These are phyloP conservation scores for Entosphenus tridentatus DNA, from an alignment of 2,113 vertebrate genomes.

Conservation along the genomic window DNA sequence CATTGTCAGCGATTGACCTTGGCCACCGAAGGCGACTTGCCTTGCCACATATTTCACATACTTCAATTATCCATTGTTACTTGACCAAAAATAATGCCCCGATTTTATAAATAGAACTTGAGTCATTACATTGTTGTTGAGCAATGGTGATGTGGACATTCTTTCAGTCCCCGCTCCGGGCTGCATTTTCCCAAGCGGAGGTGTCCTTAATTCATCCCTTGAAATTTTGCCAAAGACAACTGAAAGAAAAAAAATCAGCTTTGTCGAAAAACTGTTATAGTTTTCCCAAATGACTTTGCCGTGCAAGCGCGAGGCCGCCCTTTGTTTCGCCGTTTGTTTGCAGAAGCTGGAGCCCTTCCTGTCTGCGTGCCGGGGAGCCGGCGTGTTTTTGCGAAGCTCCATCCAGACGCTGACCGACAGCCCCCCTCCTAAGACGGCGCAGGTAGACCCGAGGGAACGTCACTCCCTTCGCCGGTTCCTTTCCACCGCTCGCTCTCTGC, in stretches of 20 bases:
- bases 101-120: no score
- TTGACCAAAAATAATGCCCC: no score
- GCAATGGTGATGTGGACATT: neutral
- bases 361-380: constrained; percentile 30
- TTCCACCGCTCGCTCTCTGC: no score
- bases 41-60: no score
- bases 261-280: neutral
- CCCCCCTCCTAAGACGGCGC: constrained; percentile 21
- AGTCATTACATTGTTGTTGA: no score
- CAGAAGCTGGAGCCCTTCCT: constrained; percentile 53
- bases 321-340: neutral
- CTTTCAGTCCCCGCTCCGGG: neutral
- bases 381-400: constrained; percentile 35
- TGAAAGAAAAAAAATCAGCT: neutral
- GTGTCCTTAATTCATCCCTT: neutral
- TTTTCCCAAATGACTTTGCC: neutral
- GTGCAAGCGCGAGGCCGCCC: neutral
- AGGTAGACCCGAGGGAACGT: constrained; percentile 21
- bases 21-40: no score
- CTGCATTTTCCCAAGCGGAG: neutral
- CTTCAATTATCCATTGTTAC: no score
- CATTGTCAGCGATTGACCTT: no score
- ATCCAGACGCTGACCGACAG: constrained; percentile 29
- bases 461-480: no score
- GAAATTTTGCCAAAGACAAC: neutral